Evolutionary conservation across 2,113 vertebrate species (phyloP).

Genomic region (Equus quagga): DNA sequence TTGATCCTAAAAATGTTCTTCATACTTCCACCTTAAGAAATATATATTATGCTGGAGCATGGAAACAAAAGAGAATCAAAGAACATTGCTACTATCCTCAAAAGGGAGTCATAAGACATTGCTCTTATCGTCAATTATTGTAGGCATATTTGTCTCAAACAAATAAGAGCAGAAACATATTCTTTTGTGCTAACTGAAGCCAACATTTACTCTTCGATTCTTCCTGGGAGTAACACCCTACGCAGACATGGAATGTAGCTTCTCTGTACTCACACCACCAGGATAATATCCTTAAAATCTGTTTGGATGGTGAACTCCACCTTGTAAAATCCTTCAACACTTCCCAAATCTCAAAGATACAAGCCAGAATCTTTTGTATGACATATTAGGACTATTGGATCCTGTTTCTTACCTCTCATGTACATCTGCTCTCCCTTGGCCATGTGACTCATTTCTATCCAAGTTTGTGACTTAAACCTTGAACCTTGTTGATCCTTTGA

Average conservation of each 20-base stretch:
- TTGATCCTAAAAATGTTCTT: not conserved
- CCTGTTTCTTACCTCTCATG: not conserved
- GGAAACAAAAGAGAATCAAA: not conserved
- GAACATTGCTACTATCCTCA: not conserved
- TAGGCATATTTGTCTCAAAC: not conserved
- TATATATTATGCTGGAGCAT: not conserved
- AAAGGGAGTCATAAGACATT: not conserved
- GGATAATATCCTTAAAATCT: not conserved
- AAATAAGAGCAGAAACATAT: not conserved
- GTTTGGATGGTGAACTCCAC: not conserved
- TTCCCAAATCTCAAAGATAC: not conserved
- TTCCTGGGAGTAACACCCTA: not conserved
- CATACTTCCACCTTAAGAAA: not conserved
- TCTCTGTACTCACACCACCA: not conserved
- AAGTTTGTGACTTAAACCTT: not conserved
- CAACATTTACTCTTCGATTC: not conserved
- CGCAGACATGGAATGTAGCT: not conserved
- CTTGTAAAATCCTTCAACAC: not conserved
- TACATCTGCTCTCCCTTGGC: not conserved
- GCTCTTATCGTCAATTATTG: not conserved
- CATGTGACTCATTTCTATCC: not conserved
- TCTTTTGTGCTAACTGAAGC: not conserved
- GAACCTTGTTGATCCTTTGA: not conserved
- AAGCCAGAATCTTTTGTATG: not conserved
- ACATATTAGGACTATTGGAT: not conserved